Conservation (phyloP, 2,113 vertebrate species). For the Setophaga coronata region DNA sequence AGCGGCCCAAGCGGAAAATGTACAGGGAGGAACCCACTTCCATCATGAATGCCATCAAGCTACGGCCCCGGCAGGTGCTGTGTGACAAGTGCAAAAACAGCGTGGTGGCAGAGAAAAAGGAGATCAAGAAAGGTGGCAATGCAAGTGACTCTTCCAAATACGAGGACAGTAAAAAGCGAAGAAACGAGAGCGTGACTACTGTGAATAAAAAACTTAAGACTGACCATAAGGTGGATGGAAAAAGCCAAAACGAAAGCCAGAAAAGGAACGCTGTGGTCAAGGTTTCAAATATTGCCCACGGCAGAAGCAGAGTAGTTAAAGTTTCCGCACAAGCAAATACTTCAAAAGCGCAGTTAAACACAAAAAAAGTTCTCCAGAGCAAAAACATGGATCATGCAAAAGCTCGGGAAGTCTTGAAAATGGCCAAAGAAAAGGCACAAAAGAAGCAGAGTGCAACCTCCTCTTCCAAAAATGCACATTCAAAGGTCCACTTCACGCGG, state of each 20-base stretch:
- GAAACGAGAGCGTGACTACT: constrained; percentile 79
- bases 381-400: constrained; percentile 90
- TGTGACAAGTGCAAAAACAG: constrained; percentile 96
- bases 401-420: constrained; percentile 88
- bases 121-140: constrained; percentile 81
- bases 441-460: constrained; percentile 84
- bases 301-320: constrained; percentile 83
- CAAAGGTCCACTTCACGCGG: constrained; percentile 94
- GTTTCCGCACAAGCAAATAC: constrained; percentile 78
- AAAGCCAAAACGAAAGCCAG: constrained; percentile 78
- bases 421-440: constrained; percentile 88
- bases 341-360: constrained; percentile 83
- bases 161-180: constrained; percentile 87
- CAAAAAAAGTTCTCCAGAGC: constrained; percentile 91
- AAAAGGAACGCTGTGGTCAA: constrained; percentile 84
- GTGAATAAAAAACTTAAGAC: constrained; percentile 90
- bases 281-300: constrained; percentile 76
- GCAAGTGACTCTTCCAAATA: constrained; percentile 83
- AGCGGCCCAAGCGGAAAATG: constrained; percentile 92
- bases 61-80: constrained; percentile 94
- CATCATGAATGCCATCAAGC: constrained; percentile 97
- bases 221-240: constrained; percentile 86
- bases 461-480: constrained; percentile 82
- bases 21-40: constrained; percentile 97
- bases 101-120: constrained; percentile 85